These are phyloP conservation scores for Nycteola revayana DNA, from an alignment of 2,888 invertebrate genomes.

Conservation along the genomic window DNA sequence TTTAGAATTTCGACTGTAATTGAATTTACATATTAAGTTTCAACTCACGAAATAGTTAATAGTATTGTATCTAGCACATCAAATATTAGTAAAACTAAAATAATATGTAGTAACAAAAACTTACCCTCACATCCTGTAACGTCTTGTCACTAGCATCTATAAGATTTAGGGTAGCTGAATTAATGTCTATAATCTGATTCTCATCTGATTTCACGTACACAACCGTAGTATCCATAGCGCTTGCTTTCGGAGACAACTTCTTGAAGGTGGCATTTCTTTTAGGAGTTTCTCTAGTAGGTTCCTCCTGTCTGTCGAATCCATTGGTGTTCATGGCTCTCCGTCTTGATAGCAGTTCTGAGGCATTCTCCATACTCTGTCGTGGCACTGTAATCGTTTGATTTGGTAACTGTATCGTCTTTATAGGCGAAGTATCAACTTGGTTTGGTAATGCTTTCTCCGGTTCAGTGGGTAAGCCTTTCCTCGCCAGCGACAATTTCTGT, in stretches of 20 bases:
- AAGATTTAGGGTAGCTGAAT: conserved; percentile 69
- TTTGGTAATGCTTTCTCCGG: conserved; percentile 49
- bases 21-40: too few relatives aligned
- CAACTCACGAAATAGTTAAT: too few relatives aligned
- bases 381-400: conserved; percentile 73
- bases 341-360: conserved; percentile 64
- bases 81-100: too few relatives aligned
- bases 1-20: too few relatives aligned
- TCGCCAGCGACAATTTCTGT: conserved; percentile 68
- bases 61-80: too few relatives aligned
- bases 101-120: too few relatives aligned
- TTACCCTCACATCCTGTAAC: conserved; percentile 47
- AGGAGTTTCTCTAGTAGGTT: conserved; percentile 54
- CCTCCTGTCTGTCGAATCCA: conserved; percentile 52
- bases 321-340: conserved; percentile 55
- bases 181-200: conserved; percentile 67
- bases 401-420: conserved; percentile 67
- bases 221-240: conserved; percentile 59
- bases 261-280: conserved; percentile 71
- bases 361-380: conserved; percentile 67
- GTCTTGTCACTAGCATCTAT: conserved; percentile 57
- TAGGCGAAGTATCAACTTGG: conserved; percentile 50
- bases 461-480: conserved; percentile 64
- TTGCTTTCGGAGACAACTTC: conserved; percentile 54
- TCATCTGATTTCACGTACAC: conserved; percentile 61